phyloP scores from a whole-genome alignment of 2,113 vertebrate species.

The Labeo rohita region DNA sequence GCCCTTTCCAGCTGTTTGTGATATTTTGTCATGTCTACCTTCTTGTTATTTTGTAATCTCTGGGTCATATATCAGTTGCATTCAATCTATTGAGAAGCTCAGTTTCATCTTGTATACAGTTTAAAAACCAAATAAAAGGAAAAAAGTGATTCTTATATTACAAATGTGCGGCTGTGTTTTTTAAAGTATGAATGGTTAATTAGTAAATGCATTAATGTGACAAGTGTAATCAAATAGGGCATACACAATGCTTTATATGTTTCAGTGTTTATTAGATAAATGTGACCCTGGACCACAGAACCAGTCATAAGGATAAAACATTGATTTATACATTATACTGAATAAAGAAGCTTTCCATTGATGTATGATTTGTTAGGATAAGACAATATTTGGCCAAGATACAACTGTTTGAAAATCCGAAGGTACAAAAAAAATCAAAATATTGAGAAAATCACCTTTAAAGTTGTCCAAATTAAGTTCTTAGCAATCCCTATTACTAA shows the following conservation, averaged over 20 bases:
- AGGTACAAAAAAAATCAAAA: too few relatives aligned
- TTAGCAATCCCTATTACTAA: too few relatives aligned
- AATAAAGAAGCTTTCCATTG: too few relatives aligned
- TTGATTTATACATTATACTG: too few relatives aligned
- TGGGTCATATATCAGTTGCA: constrained; percentile 61
- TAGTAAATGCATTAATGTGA: background rate
- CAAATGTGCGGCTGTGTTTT: constrained; percentile 43
- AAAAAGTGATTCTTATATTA: constrained; percentile 74
- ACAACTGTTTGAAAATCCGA: too few relatives aligned
- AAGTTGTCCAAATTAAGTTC: too few relatives aligned
- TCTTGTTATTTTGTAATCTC: constrained; percentile 62
- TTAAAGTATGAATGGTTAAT: background rate
- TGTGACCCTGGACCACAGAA: background rate
- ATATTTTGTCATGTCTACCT: constrained; percentile 27
- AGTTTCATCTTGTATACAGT: constrained; percentile 78
- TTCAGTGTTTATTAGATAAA: background rate
- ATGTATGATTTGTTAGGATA: too few relatives aligned
- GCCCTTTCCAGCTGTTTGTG: constrained; percentile 56
- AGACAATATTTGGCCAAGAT: too few relatives aligned
- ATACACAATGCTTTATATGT: background rate
- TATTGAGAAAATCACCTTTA: too few relatives aligned
- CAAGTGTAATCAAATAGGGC: background rate
- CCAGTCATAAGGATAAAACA: too few relatives aligned
- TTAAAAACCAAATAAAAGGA: constrained; percentile 77
- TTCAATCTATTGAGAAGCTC: constrained; percentile 68